Percentiles rank a stretch among this genome's conserved stretches.
Conservation (phyloP, 2,888 invertebrate genomes). For the Drosophila limbata region DNA sequence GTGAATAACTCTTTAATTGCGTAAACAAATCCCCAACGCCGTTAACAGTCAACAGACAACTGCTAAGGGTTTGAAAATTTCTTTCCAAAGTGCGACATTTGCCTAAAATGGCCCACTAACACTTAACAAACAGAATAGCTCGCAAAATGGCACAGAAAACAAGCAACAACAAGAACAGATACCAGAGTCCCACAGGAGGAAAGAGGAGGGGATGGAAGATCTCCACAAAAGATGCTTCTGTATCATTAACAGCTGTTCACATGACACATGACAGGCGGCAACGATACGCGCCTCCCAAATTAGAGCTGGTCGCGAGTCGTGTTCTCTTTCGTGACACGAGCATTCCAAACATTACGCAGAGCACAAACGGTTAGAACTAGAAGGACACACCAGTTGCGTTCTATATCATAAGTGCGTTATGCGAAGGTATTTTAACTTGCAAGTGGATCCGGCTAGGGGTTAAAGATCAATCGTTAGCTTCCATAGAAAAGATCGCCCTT, state of each 20-base stretch:
- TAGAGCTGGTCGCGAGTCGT: conserved; percentile 9
- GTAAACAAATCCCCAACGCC: conserved; percentile 33
- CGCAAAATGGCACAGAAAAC: conserved; percentile 28
- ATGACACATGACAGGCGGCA: conserved; percentile 58
- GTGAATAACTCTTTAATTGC: conserved; percentile 22
- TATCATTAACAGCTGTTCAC: conserved; percentile 78
- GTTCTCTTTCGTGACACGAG: conserved; percentile 7
- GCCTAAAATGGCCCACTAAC: conserved; percentile 39
- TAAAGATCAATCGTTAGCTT: no score
- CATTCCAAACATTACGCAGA: not conserved
- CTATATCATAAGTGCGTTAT: no score
- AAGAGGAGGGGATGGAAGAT: conserved; percentile 27
- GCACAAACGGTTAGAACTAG: no score
- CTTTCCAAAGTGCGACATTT: conserved; percentile 50
- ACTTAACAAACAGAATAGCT: conserved; percentile 36
- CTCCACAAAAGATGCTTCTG: conserved; percentile 52
- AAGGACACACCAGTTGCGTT: no score
- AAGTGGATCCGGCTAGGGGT: no score
- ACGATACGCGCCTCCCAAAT: not conserved
- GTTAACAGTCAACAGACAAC: conserved; percentile 8
- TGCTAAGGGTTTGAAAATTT: conserved; percentile 30
- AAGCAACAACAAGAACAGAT: conserved; percentile 19
- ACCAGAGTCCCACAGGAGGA: not conserved
- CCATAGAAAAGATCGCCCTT: no score
- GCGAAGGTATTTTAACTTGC: no score